Percentiles rank a stretch among this genome's conserved stretches.
Evolutionary conservation across 2,888 invertebrate species (phyloP).

Genomic region (Miltochrista miniata): DNA sequence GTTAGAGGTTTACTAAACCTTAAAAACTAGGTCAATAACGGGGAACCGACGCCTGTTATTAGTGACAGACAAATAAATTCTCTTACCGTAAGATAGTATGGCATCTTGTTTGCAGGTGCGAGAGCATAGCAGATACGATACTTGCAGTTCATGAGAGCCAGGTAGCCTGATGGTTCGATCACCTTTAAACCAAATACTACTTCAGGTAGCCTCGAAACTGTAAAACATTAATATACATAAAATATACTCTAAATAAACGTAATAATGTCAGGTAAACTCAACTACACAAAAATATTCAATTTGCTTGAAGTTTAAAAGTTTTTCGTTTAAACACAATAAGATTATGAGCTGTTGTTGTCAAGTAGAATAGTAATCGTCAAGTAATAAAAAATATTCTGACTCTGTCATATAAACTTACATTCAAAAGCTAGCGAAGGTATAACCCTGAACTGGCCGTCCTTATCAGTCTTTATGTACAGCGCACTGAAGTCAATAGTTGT

Average conservation of each 20-base stretch:
- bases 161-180: slow-evolving; percentile 53
- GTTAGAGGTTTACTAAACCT: too few relatives aligned
- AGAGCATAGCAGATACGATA: slow-evolving; percentile 51
- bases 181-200: slow-evolving; percentile 51
- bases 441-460: slow-evolving; percentile 48
- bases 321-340: too few relatives aligned
- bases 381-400: too few relatives aligned
- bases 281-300: too few relatives aligned
- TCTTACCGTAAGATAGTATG: slow-evolving; percentile 46
- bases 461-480: slow-evolving; percentile 47
- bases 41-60: too few relatives aligned
- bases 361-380: too few relatives aligned
- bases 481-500: slow-evolving; percentile 57
- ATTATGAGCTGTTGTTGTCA: too few relatives aligned
- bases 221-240: not conserved
- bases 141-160: slow-evolving; percentile 61
- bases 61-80: too few relatives aligned
- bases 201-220: slow-evolving; percentile 27
- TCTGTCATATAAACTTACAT: slow-evolving; percentile 43
- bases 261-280: too few relatives aligned
- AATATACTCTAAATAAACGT: too few relatives aligned
- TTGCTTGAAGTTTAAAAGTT: too few relatives aligned
- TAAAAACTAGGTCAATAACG: too few relatives aligned
- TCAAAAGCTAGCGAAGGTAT: slow-evolving; percentile 52
- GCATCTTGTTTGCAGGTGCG: slow-evolving; percentile 56